These are phyloP conservation scores for Paradoxurus hermaphroditus DNA, from an alignment of 2,113 vertebrate genomes.

Conservation along the genomic window DNA sequence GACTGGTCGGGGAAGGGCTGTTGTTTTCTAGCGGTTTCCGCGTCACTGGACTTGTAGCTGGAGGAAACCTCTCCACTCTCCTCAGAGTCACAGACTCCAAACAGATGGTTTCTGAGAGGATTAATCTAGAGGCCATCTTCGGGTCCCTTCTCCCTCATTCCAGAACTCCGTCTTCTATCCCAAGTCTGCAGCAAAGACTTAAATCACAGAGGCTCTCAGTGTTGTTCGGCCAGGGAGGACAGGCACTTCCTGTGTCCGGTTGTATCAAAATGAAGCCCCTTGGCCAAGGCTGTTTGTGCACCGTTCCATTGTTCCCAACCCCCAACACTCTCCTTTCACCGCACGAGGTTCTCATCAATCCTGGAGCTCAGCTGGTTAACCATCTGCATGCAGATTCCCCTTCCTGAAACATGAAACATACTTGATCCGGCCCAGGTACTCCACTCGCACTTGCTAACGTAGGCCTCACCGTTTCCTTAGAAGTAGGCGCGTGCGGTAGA, in stretches of 20 bases:
- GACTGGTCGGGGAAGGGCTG: background rate
- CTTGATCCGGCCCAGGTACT: background rate
- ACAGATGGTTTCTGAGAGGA: background rate
- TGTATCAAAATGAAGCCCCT: background rate
- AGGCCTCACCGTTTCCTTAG: background rate
- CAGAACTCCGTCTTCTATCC: background rate
- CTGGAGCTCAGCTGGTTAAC: background rate
- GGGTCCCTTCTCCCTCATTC: background rate
- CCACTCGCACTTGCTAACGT: background rate
- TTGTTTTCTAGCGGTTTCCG: background rate
- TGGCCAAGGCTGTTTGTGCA: background rate
- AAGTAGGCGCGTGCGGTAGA: background rate
- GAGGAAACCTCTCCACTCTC: background rate
- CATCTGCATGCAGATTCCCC: background rate
- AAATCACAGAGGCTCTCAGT: rapidly evolving
- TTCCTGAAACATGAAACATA: background rate
- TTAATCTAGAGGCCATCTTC: background rate
- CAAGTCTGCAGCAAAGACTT: background rate
- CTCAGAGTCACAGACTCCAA: background rate
- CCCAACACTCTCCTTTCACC: background rate
- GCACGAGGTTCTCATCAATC: background rate
- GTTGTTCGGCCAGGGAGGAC: background rate
- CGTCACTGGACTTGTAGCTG: background rate
- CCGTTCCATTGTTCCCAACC: background rate
- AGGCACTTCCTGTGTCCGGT: background rate